These are phyloP conservation scores for Syrista parreyssii DNA, from an alignment of 2,888 invertebrate species.

Conservation along the genomic window DNA sequence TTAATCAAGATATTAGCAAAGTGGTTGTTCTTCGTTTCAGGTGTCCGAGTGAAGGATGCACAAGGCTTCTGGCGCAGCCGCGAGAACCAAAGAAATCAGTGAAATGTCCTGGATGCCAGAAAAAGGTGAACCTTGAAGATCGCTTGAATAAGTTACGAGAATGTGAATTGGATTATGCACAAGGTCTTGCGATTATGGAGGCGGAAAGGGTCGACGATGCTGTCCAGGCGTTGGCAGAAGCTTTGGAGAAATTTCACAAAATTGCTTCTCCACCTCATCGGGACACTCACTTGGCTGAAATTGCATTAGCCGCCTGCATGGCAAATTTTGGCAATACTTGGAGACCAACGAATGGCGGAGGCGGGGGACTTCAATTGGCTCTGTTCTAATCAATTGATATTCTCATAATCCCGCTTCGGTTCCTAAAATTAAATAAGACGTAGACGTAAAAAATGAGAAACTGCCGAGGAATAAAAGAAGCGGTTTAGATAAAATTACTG, in stretches of 20 bases:
- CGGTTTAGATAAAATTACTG: not conserved
- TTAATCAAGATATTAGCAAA: slow-evolving; percentile 47
- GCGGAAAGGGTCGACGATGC: slow-evolving; percentile 70
- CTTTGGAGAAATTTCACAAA: slow-evolving; percentile 73
- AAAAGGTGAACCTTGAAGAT: slow-evolving; percentile 67
- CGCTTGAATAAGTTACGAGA: slow-evolving; percentile 63
- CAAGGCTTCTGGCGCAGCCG: slow-evolving; percentile 66
- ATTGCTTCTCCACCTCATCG: slow-evolving; percentile 75
- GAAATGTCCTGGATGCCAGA: slow-evolving; percentile 69
- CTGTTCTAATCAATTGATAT: not conserved
- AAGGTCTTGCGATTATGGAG: slow-evolving; percentile 68
- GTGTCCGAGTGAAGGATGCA: slow-evolving; percentile 69
- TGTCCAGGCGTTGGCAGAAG: slow-evolving; percentile 68
- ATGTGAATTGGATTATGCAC: slow-evolving; percentile 68
- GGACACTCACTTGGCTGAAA: slow-evolving; percentile 78
- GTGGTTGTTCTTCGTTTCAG: slow-evolving; percentile 52
- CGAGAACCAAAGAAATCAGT: slow-evolving; percentile 57
- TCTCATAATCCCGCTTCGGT: not conserved
- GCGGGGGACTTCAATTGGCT: not conserved
- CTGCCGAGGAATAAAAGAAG: not conserved
- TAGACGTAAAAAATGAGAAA: not conserved
- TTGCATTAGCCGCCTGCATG: slow-evolving; percentile 75
- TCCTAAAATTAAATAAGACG: not conserved
- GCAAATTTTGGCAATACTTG: slow-evolving; percentile 70
- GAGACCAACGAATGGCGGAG: slow-evolving; percentile 11